Evolutionary conservation across 2,113 vertebrate genomes (phyloP).

Genomic region (Castor canadensis): DNA sequence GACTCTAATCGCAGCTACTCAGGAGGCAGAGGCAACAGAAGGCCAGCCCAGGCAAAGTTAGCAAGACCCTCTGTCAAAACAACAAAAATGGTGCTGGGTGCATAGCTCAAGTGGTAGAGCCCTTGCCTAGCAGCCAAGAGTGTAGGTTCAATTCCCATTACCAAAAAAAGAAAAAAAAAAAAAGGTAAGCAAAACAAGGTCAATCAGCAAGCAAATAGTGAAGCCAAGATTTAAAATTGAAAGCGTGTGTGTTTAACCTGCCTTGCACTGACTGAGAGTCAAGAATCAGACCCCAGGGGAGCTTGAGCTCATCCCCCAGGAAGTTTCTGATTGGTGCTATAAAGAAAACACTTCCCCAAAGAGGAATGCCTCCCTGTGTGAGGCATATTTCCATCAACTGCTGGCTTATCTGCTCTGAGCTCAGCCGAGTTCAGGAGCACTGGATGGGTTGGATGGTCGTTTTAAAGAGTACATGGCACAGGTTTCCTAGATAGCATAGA

Average conservation of each 20-base stretch:
- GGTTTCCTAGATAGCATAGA: not conserved
- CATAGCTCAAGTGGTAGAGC: too few relatives aligned
- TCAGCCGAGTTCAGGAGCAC: not conserved
- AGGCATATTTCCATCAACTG: not conserved
- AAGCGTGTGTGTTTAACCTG: not conserved
- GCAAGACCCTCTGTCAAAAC: too few relatives aligned
- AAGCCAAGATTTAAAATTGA: not conserved
- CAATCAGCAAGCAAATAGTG: not conserved
- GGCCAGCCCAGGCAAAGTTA: too few relatives aligned
- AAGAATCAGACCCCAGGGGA: not conserved
- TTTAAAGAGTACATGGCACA: too few relatives aligned
- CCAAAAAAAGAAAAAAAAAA: too few relatives aligned
- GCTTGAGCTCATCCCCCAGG: not conserved
- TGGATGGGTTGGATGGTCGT: not conserved
- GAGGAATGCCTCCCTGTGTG: not conserved
- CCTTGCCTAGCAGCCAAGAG: too few relatives aligned
- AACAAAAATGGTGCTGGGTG: too few relatives aligned
- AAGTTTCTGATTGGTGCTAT: not conserved
- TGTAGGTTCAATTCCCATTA: too few relatives aligned
- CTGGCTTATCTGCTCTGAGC: not conserved
- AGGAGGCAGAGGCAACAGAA: too few relatives aligned
- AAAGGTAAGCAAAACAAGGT: too few relatives aligned
- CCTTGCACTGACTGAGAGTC: not conserved
- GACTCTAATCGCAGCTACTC: too few relatives aligned
- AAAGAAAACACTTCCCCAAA: slow-evolving; percentile 8